Evolutionary conservation across 2,888 invertebrate species (phyloP), one percentile per base, ranked within the genome.

Genomic region (Noctua comes): DNA sequence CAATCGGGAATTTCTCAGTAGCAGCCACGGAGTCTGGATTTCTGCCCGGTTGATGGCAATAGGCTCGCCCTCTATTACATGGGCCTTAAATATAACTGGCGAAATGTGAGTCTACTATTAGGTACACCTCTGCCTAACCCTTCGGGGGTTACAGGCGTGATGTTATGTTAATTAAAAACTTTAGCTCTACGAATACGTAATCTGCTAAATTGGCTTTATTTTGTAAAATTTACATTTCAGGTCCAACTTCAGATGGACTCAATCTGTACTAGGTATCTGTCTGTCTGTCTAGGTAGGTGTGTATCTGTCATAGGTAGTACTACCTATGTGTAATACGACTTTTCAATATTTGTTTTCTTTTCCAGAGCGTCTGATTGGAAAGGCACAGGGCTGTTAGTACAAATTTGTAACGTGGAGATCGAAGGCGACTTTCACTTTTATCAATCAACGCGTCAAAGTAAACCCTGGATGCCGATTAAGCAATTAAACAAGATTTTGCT

Each of bases 361-460:
- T 79, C 43, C 27, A 54, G 8, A 46, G 7, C 36, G 54, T 43
- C 72, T 66, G 77, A 82, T 79, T 84, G 86, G 59, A 77, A 65
- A 71, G 31, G 68, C 83, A 46, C 72, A 73, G 46, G 24, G 68
- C 54, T 77, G 79, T 78, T 73, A 71, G 72, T 21, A 64, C 69
- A 71, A 83, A 85, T 77, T 82, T 81, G 65, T 13, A 78, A 59
- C 70, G 59, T 3, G 18, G 36, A 64, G n/a, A 66, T 75, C 43
- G 72, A 36, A 10, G 21, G 36, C 11, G 27, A 71, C 36, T 70
- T 70, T 75, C 18, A 24, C 86, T 86, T 84, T 82, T 64, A 83
- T 82, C 83, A 86, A 83, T 84, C 84, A 84, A 77, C 16, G 71
- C 18, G 46, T 85, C 80, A 82, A 78, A 77, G 69, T 62, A 64